phyloP scores from a whole-genome alignment of 2,888 invertebrate genomes.

The Meta bourneti region DNA sequence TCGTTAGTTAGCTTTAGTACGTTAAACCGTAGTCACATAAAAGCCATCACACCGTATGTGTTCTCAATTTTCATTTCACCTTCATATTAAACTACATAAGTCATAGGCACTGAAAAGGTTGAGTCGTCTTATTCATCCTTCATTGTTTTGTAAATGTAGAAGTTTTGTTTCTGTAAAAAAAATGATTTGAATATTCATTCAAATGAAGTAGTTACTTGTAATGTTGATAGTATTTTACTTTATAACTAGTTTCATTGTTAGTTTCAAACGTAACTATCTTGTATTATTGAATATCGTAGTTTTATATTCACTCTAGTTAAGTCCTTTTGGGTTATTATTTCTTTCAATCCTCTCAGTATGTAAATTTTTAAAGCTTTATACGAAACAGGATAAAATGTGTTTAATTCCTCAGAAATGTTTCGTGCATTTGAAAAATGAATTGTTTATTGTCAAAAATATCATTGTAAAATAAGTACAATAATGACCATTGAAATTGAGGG shows the following conservation, averaged over 20 bases:
- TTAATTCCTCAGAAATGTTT: background rate
- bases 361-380: too few species aligned
- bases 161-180: background rate
- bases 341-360: too few species aligned
- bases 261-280: background rate
- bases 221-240: background rate
- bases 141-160: background rate
- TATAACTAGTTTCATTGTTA: background rate
- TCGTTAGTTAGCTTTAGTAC: background rate
- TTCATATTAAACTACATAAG: background rate
- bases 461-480: too few species aligned
- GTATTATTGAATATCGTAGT: background rate
- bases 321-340: too few species aligned
- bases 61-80: slow-evolving; percentile 55
- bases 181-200: background rate
- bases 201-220: background rate
- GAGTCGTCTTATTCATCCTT: background rate
- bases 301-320: background rate
- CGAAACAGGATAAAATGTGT: too few species aligned
- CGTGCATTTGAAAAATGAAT: too few species aligned
- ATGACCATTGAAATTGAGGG: too few species aligned
- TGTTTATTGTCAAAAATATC: too few species aligned
- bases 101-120: background rate
- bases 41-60: slow-evolving; percentile 57
- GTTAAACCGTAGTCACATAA: slow-evolving; percentile 35